These are phyloP conservation scores for Drosophila mimetica DNA, from an alignment of 2,888 invertebrate genomes.

Conservation along the genomic window DNA sequence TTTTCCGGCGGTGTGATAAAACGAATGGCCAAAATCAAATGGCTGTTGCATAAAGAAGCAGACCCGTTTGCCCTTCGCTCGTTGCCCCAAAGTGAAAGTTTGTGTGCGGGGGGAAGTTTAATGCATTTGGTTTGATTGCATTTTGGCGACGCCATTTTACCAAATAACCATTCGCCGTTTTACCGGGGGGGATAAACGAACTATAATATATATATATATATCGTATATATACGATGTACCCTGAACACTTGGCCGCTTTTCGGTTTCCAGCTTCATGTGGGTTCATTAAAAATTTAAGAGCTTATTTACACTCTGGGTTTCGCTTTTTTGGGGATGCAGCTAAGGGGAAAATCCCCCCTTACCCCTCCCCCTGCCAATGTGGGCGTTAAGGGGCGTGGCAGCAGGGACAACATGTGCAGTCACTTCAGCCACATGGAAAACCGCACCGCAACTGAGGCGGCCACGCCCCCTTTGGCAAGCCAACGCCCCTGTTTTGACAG, in stretches of 20 bases:
- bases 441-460: conserved; percentile 3
- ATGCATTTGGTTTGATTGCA: conserved; percentile 49
- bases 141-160: conserved; percentile 17
- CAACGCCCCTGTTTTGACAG: conserved; percentile 21
- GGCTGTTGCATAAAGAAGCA: not conserved
- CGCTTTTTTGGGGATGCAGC: conserved; percentile 34
- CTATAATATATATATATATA: too few species aligned
- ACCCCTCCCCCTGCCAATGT: too few species aligned
- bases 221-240: not conserved
- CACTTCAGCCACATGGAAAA: conserved; percentile 16
- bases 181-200: too few species aligned
- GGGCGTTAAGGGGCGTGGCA: not conserved
- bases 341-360: too few species aligned
- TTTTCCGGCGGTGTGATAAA: not conserved
- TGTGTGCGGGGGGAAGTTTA: conserved; percentile 14
- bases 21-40: conserved; percentile 21
- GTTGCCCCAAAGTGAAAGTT: not conserved
- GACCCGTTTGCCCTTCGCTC: too few species aligned
- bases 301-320: conserved; percentile 63
- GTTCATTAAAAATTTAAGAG: conserved; percentile 65
- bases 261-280: conserved; percentile 33
- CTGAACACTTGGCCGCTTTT: not conserved
- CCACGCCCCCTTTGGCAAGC: not conserved
- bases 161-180: not conserved
- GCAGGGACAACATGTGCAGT: conserved; percentile 18